Conservation (phyloP, 2,797 vertebrate genomes). For the Austrolebias charrua region DNA sequence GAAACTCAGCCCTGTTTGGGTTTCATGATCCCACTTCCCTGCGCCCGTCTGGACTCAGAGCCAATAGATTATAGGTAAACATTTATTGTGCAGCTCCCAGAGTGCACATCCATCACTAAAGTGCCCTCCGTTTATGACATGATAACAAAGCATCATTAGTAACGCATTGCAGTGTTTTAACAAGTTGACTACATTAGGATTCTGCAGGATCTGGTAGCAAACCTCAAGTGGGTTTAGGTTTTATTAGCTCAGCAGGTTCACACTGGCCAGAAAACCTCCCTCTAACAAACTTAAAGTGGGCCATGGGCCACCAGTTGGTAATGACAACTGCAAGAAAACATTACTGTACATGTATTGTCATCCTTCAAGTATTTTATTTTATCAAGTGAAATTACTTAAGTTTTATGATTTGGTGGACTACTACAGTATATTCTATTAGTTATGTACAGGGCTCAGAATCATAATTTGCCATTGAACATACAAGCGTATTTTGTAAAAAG, state of each 20-base stretch:
- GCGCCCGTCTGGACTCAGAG: slow-evolving; percentile 57
- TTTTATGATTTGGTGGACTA: too few relatives aligned
- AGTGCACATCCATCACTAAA: slow-evolving; percentile 62
- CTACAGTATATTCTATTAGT: too few relatives aligned
- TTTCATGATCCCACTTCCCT: slow-evolving; percentile 68
- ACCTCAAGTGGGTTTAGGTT: slow-evolving; percentile 54
- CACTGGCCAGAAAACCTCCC: too few relatives aligned
- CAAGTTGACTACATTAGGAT: slow-evolving; percentile 69
- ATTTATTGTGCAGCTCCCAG: slow-evolving; percentile 62
- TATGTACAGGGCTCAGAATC: too few relatives aligned
- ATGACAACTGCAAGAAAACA: too few relatives aligned
- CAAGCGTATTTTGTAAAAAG: too few relatives aligned
- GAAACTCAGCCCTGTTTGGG: slow-evolving; percentile 69
- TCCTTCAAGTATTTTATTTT: too few relatives aligned
- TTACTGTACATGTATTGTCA: too few relatives aligned
- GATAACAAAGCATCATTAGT: slow-evolving; percentile 50
- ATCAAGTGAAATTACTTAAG: too few relatives aligned
- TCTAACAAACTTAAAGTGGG: too few relatives aligned
- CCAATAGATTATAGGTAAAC: slow-evolving; percentile 70
- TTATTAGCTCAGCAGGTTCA: slow-evolving; percentile 50
- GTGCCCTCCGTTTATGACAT: slow-evolving; percentile 41
- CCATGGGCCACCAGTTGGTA: too few relatives aligned
- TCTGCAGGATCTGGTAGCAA: slow-evolving; percentile 59
- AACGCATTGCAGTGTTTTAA: slow-evolving; percentile 60
- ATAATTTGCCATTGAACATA: too few relatives aligned